Evolutionary conservation across 1,140 invertebrate genomes (phyloP), one percentile per base, ranked within the genome.

Genomic region (Monochamus saltuarius): DNA sequence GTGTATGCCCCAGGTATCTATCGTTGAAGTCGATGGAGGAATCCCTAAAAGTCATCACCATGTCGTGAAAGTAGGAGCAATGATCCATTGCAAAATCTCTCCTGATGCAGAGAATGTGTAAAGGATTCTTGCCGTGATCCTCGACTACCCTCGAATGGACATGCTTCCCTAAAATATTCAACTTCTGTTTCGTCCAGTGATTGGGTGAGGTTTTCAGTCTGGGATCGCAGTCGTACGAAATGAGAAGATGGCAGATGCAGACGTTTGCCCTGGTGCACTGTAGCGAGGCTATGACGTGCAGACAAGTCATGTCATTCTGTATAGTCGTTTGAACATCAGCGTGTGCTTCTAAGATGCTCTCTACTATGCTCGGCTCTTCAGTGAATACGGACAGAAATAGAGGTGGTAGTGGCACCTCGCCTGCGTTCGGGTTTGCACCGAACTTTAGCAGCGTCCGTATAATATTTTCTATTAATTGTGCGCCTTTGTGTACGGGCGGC

Each of bases 381-480:
- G 75, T 72, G 39, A 72, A 69, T 17, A 78, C 65, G 4, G 79
- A 77, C 29, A 81, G 68, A 1, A 79, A 67, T 9, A 82, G 39
- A 0, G 77, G 69, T 16, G 79, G 73, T n/a, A 80, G 72, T 11
- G 81, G 81, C 62, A 77, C 76, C 45, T 67, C 61, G 2, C 78
- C 71, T 39, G 72, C 58, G 42, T 71, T 76, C 1, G 80, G 79
- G 68, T 81, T 65, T 6, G 80, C 77, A 9, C 79, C 80, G 57
- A 75, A 70, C 11, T 66, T 45, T 38, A 82, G 59, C 29, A 83
- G 61, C 54, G 76, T 72, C 2, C 67, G 56, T 52, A 82, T 79
- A 0, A 79, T 80, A 6, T 29, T 29, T 29, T 29, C 22, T 29
- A 29, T 29, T 6, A 6, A 29, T 6, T 29, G 2, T 6, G 22